Evolutionary conservation across 2,888 invertebrate species (phyloP).

Genomic region (Synergus itoensis): DNA sequence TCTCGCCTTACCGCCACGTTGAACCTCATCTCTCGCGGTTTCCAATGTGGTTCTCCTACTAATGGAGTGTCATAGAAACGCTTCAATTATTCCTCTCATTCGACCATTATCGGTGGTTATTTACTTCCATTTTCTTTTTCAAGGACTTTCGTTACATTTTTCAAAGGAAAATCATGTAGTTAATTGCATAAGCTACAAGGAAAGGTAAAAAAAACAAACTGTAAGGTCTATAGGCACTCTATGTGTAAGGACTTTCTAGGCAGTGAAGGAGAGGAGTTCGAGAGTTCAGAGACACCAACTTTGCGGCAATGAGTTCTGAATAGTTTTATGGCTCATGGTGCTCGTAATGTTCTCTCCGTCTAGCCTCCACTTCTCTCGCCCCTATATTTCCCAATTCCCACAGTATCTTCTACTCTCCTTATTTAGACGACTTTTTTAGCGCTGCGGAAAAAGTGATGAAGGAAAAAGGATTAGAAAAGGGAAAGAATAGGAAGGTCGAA

Average conservation of each 20-base stretch:
- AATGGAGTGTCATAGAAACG: slow-evolving; percentile 17
- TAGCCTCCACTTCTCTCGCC: slow-evolving; percentile 38
- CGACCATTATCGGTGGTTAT: not conserved
- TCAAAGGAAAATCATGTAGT: too few relatives aligned
- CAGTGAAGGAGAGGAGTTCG: slow-evolving; percentile 46
- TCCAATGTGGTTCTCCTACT: slow-evolving; percentile 2
- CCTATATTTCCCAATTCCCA: slow-evolving; percentile 33
- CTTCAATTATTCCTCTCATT: slow-evolving; percentile 5
- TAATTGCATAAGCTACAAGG: not conserved
- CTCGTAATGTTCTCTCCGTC: slow-evolving; percentile 57
- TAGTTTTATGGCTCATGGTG: slow-evolving; percentile 67
- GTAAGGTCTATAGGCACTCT: slow-evolving; percentile 40
- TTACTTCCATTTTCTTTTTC: slow-evolving; percentile 8
- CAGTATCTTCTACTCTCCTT: slow-evolving; percentile 47
- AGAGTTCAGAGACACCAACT: slow-evolving; percentile 57
- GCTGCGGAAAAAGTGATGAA: not conserved
- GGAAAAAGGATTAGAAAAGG: not conserved
- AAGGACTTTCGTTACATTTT: not conserved
- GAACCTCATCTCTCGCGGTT: slow-evolving; percentile 21
- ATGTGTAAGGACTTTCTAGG: slow-evolving; percentile 48
- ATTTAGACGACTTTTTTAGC: slow-evolving; percentile 23
- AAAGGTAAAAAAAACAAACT: not conserved
- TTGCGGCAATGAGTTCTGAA: slow-evolving; percentile 67
- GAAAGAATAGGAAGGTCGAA: not conserved
- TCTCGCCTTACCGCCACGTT: slow-evolving; percentile 47